These are phyloP conservation scores for Atherix ibis DNA, from an alignment of 2,888 invertebrate genomes.

Conservation along the genomic window DNA sequence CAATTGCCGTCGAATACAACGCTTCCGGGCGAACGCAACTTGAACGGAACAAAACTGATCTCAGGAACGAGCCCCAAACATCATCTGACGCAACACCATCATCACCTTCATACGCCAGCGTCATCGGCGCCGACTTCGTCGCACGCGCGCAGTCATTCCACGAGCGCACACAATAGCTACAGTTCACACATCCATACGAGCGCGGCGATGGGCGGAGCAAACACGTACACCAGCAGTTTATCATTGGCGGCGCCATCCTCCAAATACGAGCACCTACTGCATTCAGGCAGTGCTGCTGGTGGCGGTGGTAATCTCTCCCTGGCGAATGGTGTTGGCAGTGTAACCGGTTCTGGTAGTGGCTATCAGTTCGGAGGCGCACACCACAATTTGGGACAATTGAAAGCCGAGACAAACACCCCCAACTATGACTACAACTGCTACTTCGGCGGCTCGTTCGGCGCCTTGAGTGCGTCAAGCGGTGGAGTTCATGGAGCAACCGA, in stretches of 20 bases:
- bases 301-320: constrained; percentile 13
- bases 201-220: constrained; percentile 17
- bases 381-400: constrained; percentile 14
- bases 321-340: constrained; percentile 5
- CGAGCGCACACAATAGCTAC: constrained; percentile 6
- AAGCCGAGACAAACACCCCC: constrained; percentile 28
- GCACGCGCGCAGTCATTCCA: constrained; percentile 8
- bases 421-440: constrained; percentile 34
- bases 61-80: constrained; percentile 14
- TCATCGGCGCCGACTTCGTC: constrained; percentile 16
- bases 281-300: constrained; percentile 12
- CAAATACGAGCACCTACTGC: constrained; percentile 22
- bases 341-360: constrained; percentile 4
- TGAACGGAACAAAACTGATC: constrained; percentile 13
- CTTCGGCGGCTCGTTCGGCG: constrained; percentile 30
- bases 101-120: constrained; percentile 13
- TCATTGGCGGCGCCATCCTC: constrained; percentile 19
- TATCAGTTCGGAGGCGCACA: constrained; percentile 9
- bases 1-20: constrained; percentile 13
- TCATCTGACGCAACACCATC: constrained; percentile 15
- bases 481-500: constrained; percentile 35
- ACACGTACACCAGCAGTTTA: constrained; percentile 11
- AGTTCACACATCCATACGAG: constrained; percentile 14
- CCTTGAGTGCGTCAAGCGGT: constrained; percentile 22
- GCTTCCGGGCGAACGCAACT: constrained; percentile 21